These are phyloP conservation scores for Orthonychiurus folsomi DNA, from an alignment of 2,888 invertebrate genomes.

Conservation along the genomic window DNA sequence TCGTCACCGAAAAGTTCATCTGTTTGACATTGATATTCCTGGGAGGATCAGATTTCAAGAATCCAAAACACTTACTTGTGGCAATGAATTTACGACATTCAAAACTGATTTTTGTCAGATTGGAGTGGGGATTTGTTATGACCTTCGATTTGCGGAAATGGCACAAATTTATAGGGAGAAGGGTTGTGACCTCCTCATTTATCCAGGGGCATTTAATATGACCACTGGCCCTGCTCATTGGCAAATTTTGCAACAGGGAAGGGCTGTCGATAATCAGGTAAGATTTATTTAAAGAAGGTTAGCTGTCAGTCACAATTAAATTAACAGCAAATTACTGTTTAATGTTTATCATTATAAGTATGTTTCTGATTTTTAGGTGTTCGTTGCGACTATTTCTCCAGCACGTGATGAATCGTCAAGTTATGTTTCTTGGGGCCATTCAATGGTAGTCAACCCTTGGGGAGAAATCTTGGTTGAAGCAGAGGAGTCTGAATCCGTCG, in stretches of 20 bases:
- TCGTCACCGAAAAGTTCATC: conserved; percentile 81
- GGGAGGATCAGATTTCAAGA: conserved; percentile 87
- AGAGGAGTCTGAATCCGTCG: conserved; percentile 59
- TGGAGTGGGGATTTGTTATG: conserved; percentile 91
- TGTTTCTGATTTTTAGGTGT: conserved; percentile 47
- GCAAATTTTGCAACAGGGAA: conserved; percentile 68
- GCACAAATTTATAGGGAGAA: conserved; percentile 50
- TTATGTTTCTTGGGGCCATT: conserved; percentile 85
- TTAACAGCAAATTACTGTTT: background rate
- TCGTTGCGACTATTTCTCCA: conserved; percentile 73
- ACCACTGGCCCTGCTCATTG: conserved; percentile 91
- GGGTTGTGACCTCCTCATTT: conserved; percentile 72
- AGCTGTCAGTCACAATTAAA: background rate
- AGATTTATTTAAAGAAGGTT: background rate
- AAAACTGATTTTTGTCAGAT: conserved; percentile 62
- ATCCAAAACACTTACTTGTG: conserved; percentile 71
- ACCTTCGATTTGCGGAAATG: conserved; percentile 83
- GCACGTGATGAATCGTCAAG: conserved; percentile 62
- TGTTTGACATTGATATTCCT: conserved; percentile 93
- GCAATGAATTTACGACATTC: conserved; percentile 64
- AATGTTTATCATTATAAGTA: conserved; percentile 13
- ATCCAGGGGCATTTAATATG: conserved; percentile 94
- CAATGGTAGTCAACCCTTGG: conserved; percentile 76
- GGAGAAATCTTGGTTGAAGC: conserved; percentile 61
- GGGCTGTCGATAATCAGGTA: conserved; percentile 78